phyloP scores from a whole-genome alignment of 2,888 invertebrate species.

The Sinotaia quadrata region DNA sequence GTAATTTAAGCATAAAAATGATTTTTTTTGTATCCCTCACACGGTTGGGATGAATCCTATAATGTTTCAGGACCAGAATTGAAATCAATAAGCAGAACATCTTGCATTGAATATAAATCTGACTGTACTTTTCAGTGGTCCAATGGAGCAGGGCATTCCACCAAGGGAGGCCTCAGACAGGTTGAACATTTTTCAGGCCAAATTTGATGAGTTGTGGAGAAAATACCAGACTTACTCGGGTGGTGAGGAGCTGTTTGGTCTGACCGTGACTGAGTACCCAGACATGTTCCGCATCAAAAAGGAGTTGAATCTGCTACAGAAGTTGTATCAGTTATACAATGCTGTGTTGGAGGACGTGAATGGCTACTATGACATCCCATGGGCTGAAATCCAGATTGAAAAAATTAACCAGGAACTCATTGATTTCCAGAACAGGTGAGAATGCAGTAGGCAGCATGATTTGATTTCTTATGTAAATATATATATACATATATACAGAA shows the following conservation, averaged over 20 bases:
- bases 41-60: no score
- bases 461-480: not conserved
- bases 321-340: conserved; percentile 94
- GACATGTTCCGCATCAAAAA: conserved; percentile 92
- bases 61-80: no score
- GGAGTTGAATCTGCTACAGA: conserved; percentile 94
- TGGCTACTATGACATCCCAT: conserved; percentile 96
- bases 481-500: not conserved
- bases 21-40: no score
- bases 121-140: conserved; percentile 82
- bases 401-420: conserved; percentile 96
- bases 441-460: not conserved
- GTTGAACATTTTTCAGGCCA: conserved; percentile 82
- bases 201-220: conserved; percentile 97
- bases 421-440: conserved; percentile 93
- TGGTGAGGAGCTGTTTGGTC: conserved; percentile 94
- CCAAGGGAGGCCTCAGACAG: conserved; percentile 95
- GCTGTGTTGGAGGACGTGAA: conserved; percentile 96
- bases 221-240: conserved; percentile 93
- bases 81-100: no score
- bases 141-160: conserved; percentile 92
- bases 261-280: conserved; percentile 93
- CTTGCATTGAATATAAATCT: no score
- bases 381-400: conserved; percentile 96
- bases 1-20: no score